Evolutionary conservation across 2,113 vertebrate genomes (phyloP), one percentile per base, ranked within the genome.

Genomic region (Corydoras maculifer): DNA sequence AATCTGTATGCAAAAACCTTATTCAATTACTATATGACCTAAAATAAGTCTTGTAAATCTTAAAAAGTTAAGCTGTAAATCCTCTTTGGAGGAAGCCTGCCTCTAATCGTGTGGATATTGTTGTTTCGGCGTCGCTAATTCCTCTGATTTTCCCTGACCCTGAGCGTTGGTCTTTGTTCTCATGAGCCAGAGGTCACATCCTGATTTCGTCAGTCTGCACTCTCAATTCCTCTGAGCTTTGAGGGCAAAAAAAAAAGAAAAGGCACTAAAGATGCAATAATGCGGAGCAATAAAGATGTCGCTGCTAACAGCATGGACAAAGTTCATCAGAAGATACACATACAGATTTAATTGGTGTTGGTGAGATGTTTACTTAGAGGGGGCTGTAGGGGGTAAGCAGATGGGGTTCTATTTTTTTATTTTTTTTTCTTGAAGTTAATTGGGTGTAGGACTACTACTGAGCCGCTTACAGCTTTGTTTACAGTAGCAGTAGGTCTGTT

Each of bases 1-100:
- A 87, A 89, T 88, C 82, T 86, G 80, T 83, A 87, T 86, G 85
- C 83, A 87, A 88, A 90, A 86, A 73, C 82, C 73, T 87, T 87
- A 88, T 89, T 91, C 87, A 87, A 86, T 90, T 90, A 90, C 78
- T 82, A 80, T 82, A 69, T 81, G 83, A 86, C 85, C 82, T 84
- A 77, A 88, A 80, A 85, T 82, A 87, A 88, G 88, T 88, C 87
- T 84, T 84, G 86, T 85, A 86, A 87, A 90, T 90, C 88, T 90
- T 89, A 80, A 90, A 89, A 89, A 88, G 85, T 88, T 88, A 88
- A 91, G 85, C 90, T 88, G 74, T 79, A 91, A 91, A 91, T 90
- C 90, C 90, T 87, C 87, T 90, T 90, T 89, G 82, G 83, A 83
- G 78, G 83, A 85, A 84, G 84, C 80, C 74, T 35, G 76, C 84